Evolutionary conservation across 1,140 invertebrate genomes (phyloP).

Genomic region (Ctenoplectra terminalis): DNA sequence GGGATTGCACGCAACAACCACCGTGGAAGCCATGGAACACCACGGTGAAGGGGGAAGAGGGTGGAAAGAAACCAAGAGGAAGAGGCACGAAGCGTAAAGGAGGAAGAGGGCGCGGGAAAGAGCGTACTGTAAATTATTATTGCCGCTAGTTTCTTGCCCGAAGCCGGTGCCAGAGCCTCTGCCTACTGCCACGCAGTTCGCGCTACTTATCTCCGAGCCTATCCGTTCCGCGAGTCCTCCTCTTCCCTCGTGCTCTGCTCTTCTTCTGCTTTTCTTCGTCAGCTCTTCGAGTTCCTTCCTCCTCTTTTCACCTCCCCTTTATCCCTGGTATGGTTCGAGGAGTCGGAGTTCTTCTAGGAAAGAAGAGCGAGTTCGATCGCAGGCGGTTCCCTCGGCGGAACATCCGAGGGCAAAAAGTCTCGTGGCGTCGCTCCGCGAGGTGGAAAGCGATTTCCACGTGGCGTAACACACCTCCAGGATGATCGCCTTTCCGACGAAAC

Average conservation of each 20-base stretch:
- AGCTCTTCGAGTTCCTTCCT: neutral
- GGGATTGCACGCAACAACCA: conserved; percentile 65
- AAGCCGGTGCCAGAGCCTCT: conserved; percentile 36
- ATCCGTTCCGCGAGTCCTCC: conserved; percentile 35
- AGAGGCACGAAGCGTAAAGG: neutral
- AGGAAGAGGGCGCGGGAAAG: conserved; percentile 35
- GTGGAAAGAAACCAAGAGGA: neutral
- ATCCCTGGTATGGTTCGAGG: neutral
- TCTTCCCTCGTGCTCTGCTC: neutral
- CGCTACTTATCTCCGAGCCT: conserved; percentile 60
- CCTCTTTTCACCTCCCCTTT: neutral
- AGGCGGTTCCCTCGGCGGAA: conserved; percentile 20
- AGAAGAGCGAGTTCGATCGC: conserved; percentile 30
- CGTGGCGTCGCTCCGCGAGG: neutral
- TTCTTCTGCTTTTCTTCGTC: neutral
- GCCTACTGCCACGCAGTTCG: conserved; percentile 55
- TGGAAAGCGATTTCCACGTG: conserved; percentile 42
- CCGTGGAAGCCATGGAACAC: conserved; percentile 32
- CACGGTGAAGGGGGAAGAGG: neutral
- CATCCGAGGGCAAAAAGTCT: neutral
- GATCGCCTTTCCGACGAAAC: conserved; percentile 47
- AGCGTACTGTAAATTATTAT: conserved; percentile 68
- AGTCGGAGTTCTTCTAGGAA: neutral
- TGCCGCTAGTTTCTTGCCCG: conserved; percentile 67
- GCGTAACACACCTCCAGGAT: conserved; percentile 15